phyloP scores from a whole-genome alignment of 2,888 invertebrate species.

The Pristionchus maxplancki region DNA sequence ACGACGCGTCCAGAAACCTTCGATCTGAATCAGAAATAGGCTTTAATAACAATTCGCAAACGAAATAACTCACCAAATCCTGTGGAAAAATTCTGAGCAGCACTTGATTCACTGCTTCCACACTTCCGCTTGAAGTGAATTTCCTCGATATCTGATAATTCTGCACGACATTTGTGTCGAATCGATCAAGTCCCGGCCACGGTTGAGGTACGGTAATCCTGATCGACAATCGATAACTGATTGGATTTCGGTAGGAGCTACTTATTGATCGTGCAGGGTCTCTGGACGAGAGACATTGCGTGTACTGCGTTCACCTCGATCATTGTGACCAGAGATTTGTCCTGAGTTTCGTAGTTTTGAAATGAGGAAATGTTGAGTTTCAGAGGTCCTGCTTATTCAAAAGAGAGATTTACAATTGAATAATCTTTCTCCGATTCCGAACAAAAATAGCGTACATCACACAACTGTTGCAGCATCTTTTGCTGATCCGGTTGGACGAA shows the following conservation, averaged over 20 bases:
- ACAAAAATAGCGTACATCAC: neutral
- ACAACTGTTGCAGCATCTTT: neutral
- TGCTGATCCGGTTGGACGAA: slow-evolving; percentile 13
- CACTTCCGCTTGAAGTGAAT: neutral
- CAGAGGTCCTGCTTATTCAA: too few relatives aligned
- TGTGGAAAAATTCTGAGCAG: slow-evolving; percentile 6
- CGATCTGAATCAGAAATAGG: neutral
- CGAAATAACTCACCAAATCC: neutral
- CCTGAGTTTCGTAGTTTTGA: too few relatives aligned
- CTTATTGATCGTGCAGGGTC: slow-evolving; percentile 9
- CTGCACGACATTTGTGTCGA: neutral
- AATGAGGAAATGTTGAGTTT: too few relatives aligned
- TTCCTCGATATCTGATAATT: slow-evolving; percentile 29
- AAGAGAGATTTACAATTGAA: too few relatives aligned
- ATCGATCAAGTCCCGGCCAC: neutral
- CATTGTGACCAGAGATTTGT: slow-evolving; percentile 1
- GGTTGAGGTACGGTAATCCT: neutral
- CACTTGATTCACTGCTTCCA: slow-evolving; percentile 6
- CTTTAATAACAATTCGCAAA: neutral
- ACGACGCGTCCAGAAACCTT: neutral
- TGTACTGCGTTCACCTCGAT: slow-evolving; percentile 5
- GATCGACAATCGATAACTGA: neutral
- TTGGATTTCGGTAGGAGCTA: neutral
- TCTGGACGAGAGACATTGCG: neutral
- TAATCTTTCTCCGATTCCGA: too few relatives aligned